Conservation (phyloP, 2,113 vertebrate species). For the Hemicordylus capensis region DNA sequence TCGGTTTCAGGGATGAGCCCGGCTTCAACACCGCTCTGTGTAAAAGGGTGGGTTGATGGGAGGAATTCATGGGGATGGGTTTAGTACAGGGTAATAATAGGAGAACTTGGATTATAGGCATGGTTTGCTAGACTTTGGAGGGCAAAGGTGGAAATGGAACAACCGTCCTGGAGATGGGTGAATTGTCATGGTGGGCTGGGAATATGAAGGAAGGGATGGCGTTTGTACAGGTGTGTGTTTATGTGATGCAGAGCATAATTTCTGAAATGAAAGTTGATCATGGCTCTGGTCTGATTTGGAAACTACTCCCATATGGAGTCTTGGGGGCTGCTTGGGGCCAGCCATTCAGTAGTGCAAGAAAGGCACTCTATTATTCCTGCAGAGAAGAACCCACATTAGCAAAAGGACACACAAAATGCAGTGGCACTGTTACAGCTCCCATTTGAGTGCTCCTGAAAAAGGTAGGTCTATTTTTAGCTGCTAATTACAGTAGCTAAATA, state of each 20-base stretch:
- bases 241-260: not conserved
- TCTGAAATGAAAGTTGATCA: no score
- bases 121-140: not conserved
- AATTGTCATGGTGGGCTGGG: no score
- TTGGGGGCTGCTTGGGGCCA: not conserved
- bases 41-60: not conserved
- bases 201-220: no score
- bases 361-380: not conserved
- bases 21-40: not conserved
- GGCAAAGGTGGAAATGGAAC: no score
- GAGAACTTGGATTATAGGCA: not conserved
- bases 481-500: not conserved
- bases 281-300: not conserved
- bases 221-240: no score
- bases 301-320: not conserved
- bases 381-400: not conserved
- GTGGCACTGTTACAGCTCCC: not conserved
- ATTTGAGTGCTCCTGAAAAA: not conserved
- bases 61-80: not conserved
- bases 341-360: not conserved
- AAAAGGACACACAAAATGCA: not conserved
- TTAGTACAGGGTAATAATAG: not conserved
- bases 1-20: not conserved
- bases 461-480: not conserved
- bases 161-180: no score